phyloP scores from a whole-genome alignment of 1,140 invertebrate species.

The Teleogryllus occipitalis region DNA sequence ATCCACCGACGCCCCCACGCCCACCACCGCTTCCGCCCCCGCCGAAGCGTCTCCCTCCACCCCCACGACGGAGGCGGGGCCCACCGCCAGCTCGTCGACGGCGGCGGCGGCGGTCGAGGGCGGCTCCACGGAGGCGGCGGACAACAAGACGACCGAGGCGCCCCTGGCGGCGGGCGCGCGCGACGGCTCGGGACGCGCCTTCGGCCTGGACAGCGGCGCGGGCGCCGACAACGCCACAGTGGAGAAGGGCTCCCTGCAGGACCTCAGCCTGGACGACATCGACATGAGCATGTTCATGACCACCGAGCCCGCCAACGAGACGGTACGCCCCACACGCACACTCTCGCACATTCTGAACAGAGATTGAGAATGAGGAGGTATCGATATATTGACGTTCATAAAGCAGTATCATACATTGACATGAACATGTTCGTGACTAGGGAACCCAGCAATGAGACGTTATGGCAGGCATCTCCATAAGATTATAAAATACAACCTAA shows the following conservation, averaged over 20 bases:
- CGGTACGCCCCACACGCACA: not conserved
- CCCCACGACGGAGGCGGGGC: not conserved
- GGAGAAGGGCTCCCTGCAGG: constrained; percentile 16
- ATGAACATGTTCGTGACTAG: too few species aligned
- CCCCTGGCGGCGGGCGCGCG: not conserved
- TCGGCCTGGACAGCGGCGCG: not conserved
- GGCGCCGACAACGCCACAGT: not conserved
- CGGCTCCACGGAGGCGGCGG: not conserved
- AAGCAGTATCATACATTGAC: too few species aligned
- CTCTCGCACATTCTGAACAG: not conserved
- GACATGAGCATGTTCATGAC: not conserved
- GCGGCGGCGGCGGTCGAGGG: too few species aligned
- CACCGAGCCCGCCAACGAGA: not conserved
- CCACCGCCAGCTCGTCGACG: not conserved
- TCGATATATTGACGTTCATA: too few species aligned
- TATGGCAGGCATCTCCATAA: too few species aligned
- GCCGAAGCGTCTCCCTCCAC: not conserved
- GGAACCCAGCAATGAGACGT: too few species aligned
- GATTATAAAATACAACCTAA: too few species aligned
- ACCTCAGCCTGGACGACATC: constrained; percentile 19
- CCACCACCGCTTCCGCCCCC: too few species aligned
- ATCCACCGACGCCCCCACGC: not conserved
- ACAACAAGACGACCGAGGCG: not conserved
- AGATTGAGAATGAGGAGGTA: too few species aligned
- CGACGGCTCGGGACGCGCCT: not conserved